Conservation (phyloP, 2,113 vertebrate species). For the Centropristis striata region DNA sequence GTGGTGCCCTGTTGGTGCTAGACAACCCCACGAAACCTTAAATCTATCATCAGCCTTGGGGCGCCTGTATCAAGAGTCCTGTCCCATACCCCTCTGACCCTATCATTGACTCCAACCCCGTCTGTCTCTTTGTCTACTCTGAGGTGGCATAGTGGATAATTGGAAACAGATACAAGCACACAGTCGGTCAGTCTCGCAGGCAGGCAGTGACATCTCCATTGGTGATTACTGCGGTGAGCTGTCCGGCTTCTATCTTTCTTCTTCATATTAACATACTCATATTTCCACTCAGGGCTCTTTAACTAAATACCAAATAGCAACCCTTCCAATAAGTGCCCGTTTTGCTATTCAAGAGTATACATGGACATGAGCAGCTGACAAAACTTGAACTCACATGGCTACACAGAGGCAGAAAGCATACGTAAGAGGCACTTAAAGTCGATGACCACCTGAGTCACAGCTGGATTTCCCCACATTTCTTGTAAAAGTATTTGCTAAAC, state of each 20-base stretch:
- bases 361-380: not conserved
- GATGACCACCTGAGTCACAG: constrained; percentile 14
- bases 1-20: constrained; percentile 68
- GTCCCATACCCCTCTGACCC: constrained; percentile 77
- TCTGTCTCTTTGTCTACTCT: constrained; percentile 54
- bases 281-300: not conserved
- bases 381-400: not conserved
- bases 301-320: constrained; percentile 11
- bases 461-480: constrained; percentile 7
- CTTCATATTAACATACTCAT: not conserved
- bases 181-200: constrained; percentile 16
- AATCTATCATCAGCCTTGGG: constrained; percentile 78
- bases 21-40: constrained; percentile 64
- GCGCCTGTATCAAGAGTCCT: constrained; percentile 60
- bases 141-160: constrained; percentile 65
- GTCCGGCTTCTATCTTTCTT: constrained; percentile 8
- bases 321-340: not conserved
- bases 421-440: not conserved
- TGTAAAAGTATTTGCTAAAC: constrained; percentile 36
- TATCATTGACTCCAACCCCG: constrained; percentile 68
- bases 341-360: not conserved
- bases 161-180: constrained; percentile 69
- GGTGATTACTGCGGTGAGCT: constrained; percentile 35
- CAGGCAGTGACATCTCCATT: constrained; percentile 49
- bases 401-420: not conserved